A percentile compares a stretch with the other conserved stretches of the same genome.
phyloP scores from a whole-genome alignment of 35 echinoderm and acorn worm species.

The Lytechinus variegatus region DNA sequence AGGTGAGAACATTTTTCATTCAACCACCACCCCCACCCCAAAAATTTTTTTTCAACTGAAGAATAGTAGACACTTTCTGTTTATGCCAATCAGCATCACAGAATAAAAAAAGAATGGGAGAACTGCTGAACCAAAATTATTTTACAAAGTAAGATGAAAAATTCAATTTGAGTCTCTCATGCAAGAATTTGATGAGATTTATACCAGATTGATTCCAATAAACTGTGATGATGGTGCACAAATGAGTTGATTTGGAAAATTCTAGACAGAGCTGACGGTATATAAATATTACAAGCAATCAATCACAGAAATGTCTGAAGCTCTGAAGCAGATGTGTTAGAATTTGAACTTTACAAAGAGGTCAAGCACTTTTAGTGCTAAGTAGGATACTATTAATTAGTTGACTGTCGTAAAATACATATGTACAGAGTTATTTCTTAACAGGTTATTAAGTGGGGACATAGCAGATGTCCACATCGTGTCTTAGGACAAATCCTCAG shows the following conservation, averaged over 20 bases:
- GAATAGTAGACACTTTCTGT: not conserved
- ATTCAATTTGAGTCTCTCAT: not conserved
- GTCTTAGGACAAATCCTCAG: not conserved
- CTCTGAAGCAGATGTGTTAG: not conserved
- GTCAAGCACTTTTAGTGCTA: constrained; percentile 11
- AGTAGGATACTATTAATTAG: constrained; percentile 15
- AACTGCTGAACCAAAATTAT: not conserved
- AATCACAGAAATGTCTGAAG: not conserved
- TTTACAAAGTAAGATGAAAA: not conserved
- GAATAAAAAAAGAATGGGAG: too few relatives aligned
- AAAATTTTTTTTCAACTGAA: not conserved
- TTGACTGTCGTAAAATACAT: not conserved
- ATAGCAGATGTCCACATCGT: not conserved
- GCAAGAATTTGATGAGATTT: not conserved
- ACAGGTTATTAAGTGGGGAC: not conserved
- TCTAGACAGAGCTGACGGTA: not conserved
- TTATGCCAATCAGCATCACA: not conserved
- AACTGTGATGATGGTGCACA: not conserved
- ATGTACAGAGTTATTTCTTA: not conserved
- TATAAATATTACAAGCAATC: not conserved
- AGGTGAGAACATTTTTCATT: not conserved
- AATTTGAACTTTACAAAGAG: not conserved
- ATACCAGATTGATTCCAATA: not conserved
- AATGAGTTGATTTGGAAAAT: not conserved
- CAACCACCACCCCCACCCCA: not conserved